These are phyloP conservation scores for Loripinus fragilis DNA, from an alignment of 2,888 invertebrate species.

Conservation along the genomic window DNA sequence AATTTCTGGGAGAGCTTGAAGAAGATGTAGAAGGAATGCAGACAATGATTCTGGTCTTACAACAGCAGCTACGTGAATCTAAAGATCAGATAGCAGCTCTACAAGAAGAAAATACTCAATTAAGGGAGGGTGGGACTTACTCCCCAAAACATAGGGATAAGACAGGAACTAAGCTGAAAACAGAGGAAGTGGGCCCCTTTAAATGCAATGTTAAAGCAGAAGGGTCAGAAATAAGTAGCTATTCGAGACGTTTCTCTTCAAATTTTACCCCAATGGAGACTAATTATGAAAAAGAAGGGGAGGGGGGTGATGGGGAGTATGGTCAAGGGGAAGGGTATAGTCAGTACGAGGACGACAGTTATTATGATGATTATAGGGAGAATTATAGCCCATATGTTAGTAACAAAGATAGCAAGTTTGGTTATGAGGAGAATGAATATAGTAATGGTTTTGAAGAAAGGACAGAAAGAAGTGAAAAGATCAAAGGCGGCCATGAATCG, in stretches of 20 bases:
- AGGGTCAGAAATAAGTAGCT: not conserved
- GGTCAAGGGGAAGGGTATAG: constrained; percentile 1
- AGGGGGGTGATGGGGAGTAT: not conserved
- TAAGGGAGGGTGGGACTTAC: constrained; percentile 36
- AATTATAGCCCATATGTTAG: not conserved
- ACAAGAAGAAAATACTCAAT: constrained; percentile 85
- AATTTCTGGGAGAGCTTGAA: constrained; percentile 97
- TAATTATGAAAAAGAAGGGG: not conserved
- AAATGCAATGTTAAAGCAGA: constrained; percentile 3
- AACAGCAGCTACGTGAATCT: constrained; percentile 94
- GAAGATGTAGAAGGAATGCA: constrained; percentile 99
- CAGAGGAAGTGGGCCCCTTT: constrained; percentile 24
- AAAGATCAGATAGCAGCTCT: constrained; percentile 88
- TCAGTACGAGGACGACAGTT: constrained; percentile 3
- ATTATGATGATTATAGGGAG: constrained; percentile 18
- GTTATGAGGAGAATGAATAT: constrained; percentile 17
- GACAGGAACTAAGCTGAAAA: constrained; percentile 34
- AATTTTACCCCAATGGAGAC: constrained; percentile 54
- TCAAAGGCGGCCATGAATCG: not conserved
- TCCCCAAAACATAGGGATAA: constrained; percentile 42
- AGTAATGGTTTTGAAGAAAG: not conserved
- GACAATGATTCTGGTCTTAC: constrained; percentile 96
- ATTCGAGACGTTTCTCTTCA: not conserved
- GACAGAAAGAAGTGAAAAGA: not conserved
- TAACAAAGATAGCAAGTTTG: constrained; percentile 7